phyloP scores from a whole-genome alignment of 2,113 vertebrate species.

The Pedetes capensis region DNA sequence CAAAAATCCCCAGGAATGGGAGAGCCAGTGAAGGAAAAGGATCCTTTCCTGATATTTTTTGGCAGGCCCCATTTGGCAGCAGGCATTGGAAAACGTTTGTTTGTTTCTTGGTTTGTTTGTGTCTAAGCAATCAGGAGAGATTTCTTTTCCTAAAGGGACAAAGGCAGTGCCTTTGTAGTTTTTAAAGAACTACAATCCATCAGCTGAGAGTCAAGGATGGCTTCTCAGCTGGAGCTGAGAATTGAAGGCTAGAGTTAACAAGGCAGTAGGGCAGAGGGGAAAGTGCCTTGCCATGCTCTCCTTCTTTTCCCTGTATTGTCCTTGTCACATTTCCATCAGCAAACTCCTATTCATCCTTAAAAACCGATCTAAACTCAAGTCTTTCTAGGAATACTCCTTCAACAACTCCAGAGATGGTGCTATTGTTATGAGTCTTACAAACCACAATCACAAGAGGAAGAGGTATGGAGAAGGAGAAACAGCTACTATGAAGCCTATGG shows the following conservation, averaged over 20 bases:
- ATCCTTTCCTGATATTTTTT: not conserved
- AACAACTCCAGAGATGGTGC: not conserved
- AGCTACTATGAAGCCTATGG: not conserved
- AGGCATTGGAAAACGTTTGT: not conserved
- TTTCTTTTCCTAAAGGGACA: not conserved
- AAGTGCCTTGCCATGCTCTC: fast-evolving
- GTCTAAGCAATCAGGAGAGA: not conserved
- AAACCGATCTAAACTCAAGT: not conserved
- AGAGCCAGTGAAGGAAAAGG: not conserved
- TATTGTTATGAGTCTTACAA: not conserved
- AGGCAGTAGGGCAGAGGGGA: not conserved
- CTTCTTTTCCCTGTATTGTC: not conserved
- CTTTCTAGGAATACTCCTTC: slow-evolving; percentile 39
- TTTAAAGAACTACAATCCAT: not conserved
- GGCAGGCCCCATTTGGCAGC: not conserved
- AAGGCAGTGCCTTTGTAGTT: not conserved
- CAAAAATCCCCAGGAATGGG: not conserved
- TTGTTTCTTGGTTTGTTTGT: not conserved
- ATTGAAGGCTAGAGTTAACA: not conserved
- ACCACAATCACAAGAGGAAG: not conserved
- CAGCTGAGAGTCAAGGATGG: not conserved
- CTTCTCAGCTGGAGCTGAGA: not conserved
- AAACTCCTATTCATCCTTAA: not conserved
- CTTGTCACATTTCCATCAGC: not conserved
- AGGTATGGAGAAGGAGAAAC: not conserved